These are phyloP conservation scores for Etheostoma cragini DNA, from an alignment of 2,113 vertebrate genomes.

Conservation along the genomic window DNA sequence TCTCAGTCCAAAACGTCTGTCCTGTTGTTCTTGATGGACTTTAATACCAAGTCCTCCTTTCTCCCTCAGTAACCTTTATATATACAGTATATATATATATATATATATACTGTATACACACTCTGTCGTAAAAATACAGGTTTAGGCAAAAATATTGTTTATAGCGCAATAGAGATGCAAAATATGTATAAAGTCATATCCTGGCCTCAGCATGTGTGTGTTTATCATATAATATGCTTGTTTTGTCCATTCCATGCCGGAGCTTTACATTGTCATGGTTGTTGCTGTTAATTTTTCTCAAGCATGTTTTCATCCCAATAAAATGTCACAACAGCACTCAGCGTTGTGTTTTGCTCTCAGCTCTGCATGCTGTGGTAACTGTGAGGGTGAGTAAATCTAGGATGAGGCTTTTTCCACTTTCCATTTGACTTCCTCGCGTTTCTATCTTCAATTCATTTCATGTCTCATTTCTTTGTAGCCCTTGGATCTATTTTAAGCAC, in stretches of 20 bases:
- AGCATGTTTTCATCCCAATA: constrained; percentile 65
- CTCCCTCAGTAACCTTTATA: neutral
- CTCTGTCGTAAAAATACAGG: neutral
- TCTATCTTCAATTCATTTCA: neutral
- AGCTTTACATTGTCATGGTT: neutral
- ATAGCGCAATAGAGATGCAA: neutral
- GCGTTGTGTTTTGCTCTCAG: constrained; percentile 32
- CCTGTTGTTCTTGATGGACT: constrained; percentile 6
- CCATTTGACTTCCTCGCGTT: neutral
- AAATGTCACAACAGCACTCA: constrained; percentile 44
- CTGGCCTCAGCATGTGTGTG: constrained; percentile 30
- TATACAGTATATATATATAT: neutral
- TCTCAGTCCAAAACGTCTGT: neutral
- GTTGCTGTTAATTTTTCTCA: constrained; percentile 39
- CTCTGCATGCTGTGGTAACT: constrained; percentile 32
- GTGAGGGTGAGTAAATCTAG: neutral
- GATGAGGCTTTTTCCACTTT: neutral
- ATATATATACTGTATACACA: neutral
- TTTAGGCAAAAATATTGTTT: neutral
- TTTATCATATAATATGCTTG: constrained; percentile 1
- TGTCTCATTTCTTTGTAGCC: neutral
- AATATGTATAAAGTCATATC: constrained; percentile 13
- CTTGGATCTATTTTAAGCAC: constrained; percentile 8
- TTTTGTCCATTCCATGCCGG: constrained; percentile 26
- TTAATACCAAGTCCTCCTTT: constrained; percentile 3